Evolutionary conservation across 2,888 invertebrate species (phyloP), one percentile per base, ranked within the genome.

Genomic region (Iselma pallidipennis): DNA sequence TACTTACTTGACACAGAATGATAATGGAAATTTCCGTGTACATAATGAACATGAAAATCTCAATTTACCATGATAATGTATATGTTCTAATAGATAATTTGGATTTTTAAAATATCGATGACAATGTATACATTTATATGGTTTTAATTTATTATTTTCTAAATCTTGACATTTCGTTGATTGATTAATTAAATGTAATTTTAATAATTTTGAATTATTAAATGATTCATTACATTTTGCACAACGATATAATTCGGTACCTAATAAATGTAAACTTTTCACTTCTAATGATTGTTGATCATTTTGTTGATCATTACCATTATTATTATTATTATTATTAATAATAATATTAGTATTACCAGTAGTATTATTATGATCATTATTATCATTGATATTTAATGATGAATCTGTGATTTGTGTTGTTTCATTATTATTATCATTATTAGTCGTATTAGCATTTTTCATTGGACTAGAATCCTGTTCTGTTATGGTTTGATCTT

Each of bases 21-120:
- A 58, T 31, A 74, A 81, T 76, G 76, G 71, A 51, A 75, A 78
- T 63, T 77, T 79, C 50, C 68, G 72, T 37, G 82, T 76, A 71
- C 91, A 91, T 25, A 88, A 53, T 4, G 85, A 84, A 71, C 91
- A 91, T 9, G 83, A 81, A 64, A 85, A 88, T 9, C 86, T 80
- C 67, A 85, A 83, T 0, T 83, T 76, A 0, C 87, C 87, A 65
- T 91, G 91, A 2, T 80, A 74, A 65, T 83, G 84, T 14, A 90
- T 76, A 72, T 91, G 90, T 5, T 86, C 84, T 10, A 85, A 71
- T 19, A 89, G 78, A 37, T 81, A 81, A 1, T 78, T 74, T 1
- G 79, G 68, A 49, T 80, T 82, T 60, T 83, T 81, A 52, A 85
- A 83, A 5, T 71, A 69, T 66, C 83, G 83, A 14, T 76, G 74